Base-by-base conservation (phyloP, 64 coral and sea anemone genomes). In the Stylophora pistillata region DNA sequence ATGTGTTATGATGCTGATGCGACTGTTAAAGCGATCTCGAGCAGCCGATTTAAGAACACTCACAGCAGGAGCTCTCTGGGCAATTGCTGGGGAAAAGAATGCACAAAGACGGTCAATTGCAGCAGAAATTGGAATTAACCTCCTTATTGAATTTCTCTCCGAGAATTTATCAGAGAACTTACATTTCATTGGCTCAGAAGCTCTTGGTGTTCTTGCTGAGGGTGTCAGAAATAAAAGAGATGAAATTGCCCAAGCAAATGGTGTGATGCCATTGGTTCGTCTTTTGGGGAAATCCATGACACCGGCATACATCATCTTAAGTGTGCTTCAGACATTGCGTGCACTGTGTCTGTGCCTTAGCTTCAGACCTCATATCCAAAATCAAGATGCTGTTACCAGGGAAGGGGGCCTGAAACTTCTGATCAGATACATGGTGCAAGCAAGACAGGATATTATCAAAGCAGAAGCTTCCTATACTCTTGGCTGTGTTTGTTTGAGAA, bases 121-220 rank as follows among this genome's bases (percentile, higher is more conserved):
- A 63, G 95, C 95, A 85, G 82, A 95, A 77, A 95, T 99, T 90
- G 93, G 97, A 16, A 73, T 99, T 52, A 85, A 90, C 61, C 65
- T 95, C 55, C 88, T 99, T 12, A 90, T 93, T 69, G 97, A 99
- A 75, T 99, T 99, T 55, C 73, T 99, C 16, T 96, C 95, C 20
- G 93, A 99, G 82, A 95, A 95, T 91, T 86, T 95, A 32, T 78
- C 93, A 17, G 77, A 91, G 60, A 93, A 64, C 53, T 70, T 99
- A 63, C 94, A 99, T 53, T 99, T 95, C 86, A 93, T 99, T 91
- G 97, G 93, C 18, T 99, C 97, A n/a, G 90, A 95, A 85, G 97
- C 97, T 78, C 41, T 99, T 37, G 93, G 94, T 88, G 93, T 99
- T 9, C 78, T 99, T 27, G 93, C 97, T 1, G 72, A 87, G 16